Percentiles rank a stretch among this genome's conserved stretches.
These are phyloP conservation scores for Epicauta chinensis DNA, from an alignment of 1,140 invertebrate genomes.

Conservation along the genomic window DNA sequence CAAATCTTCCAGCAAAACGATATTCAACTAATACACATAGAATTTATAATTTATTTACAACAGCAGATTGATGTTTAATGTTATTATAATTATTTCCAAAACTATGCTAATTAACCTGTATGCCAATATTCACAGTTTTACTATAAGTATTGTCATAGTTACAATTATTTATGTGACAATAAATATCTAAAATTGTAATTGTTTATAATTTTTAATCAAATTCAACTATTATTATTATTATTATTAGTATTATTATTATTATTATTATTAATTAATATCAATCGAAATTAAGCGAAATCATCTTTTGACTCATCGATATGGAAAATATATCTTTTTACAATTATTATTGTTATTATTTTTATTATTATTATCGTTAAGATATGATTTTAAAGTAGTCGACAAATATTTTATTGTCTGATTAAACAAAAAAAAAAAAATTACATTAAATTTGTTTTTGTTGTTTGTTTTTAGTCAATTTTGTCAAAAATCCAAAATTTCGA, in stretches of 20 bases:
- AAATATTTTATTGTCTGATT: too few relatives aligned
- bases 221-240: too few relatives aligned
- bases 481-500: too few relatives aligned
- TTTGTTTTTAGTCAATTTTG: too few relatives aligned
- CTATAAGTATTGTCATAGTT: conserved; percentile 31
- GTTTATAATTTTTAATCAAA: not conserved
- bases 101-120: conserved; percentile 27
- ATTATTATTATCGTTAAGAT: too few relatives aligned
- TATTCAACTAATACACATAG: conserved; percentile 3
- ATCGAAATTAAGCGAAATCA: not conserved
- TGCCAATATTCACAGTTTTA: conserved; percentile 29
- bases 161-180: conserved; percentile 12
- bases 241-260: too few relatives aligned
- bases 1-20: too few relatives aligned
- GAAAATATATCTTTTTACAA: not conserved
- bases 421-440: too few relatives aligned
- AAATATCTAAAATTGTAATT: conserved; percentile 5
- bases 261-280: not conserved
- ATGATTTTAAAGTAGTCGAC: too few relatives aligned
- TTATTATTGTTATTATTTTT: too few relatives aligned
- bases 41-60: conserved; percentile 23
- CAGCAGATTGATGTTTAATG: conserved; percentile 13
- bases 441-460: too few relatives aligned
- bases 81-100: not conserved
- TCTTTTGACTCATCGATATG: not conserved